A percentile compares a stretch with the other conserved stretches of the same genome.
phyloP scores from a whole-genome alignment of 2,113 vertebrate genomes.

The Laterallus jamaicensis region DNA sequence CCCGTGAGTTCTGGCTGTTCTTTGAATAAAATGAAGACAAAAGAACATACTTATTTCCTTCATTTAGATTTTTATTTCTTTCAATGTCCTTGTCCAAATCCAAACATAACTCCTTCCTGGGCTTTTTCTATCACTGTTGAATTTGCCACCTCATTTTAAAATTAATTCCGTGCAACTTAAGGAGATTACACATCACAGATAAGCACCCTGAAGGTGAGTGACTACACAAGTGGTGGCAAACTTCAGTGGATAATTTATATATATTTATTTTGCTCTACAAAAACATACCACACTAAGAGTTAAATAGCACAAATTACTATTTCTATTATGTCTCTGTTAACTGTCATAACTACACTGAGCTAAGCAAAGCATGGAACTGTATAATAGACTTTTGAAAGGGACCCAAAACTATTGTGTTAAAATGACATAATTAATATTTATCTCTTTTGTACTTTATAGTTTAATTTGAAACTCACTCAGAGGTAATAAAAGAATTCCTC shows the following conservation, averaged over 20 bases:
- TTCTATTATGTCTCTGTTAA: neutral
- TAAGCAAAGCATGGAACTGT: neutral
- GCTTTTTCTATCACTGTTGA: neutral
- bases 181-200: neutral
- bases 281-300: neutral
- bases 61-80: conserved; percentile 3
- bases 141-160: neutral
- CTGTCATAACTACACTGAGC: neutral
- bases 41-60: neutral
- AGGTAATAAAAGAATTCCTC: neutral
- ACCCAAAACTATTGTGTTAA: neutral
- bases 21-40: conserved; percentile 28
- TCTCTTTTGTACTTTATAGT: neutral
- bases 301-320: neutral
- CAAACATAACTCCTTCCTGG: neutral
- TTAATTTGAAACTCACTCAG: neutral
- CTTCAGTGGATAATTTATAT: neutral
- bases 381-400: neutral
- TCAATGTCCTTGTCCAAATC: neutral
- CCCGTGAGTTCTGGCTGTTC: conserved; percentile 15
- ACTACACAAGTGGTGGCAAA: neutral
- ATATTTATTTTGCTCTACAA: neutral
- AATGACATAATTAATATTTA: neutral
- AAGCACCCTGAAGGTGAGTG: neutral
- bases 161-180: neutral